Evolutionary conservation across 2,113 vertebrate genomes (phyloP).

Genomic region (Callopanchax toddi): DNA sequence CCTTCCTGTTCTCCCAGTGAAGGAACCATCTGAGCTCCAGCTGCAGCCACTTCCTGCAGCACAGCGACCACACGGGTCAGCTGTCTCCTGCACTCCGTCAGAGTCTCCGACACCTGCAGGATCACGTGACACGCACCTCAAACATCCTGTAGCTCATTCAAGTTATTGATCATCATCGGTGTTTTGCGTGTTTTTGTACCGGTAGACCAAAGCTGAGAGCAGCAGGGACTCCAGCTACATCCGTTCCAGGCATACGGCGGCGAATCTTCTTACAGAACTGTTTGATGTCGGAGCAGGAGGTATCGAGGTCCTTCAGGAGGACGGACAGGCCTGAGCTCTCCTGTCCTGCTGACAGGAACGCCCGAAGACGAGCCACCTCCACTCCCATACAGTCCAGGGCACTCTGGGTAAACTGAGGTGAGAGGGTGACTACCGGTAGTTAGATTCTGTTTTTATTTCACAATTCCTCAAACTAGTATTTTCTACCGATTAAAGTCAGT

Average conservation of each 20-base stretch:
- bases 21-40: slow-evolving; percentile 89
- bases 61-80: slow-evolving; percentile 93
- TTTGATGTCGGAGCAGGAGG: slow-evolving; percentile 91
- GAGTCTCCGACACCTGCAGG: slow-evolving; percentile 86
- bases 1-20: slow-evolving; percentile 91
- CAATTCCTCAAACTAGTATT: not conserved
- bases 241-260: slow-evolving; percentile 94
- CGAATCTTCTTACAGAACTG: slow-evolving; percentile 99
- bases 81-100: slow-evolving; percentile 92
- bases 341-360: slow-evolving; percentile 88
- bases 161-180: accelerated
- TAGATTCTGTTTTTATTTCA: not conserved
- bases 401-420: slow-evolving; percentile 90
- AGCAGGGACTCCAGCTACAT: slow-evolving; percentile 89
- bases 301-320: slow-evolving; percentile 93
- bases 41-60: slow-evolving; percentile 93
- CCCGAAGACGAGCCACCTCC: slow-evolving; percentile 88
- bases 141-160: no score
- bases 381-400: slow-evolving; percentile 96
- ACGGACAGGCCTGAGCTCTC: slow-evolving; percentile 84
- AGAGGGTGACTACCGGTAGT: not conserved
- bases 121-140: not conserved
- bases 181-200: slow-evolving; percentile 41
- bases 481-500: not conserved
- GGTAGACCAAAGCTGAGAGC: slow-evolving; percentile 85